Conservation (phyloP, 1,140 invertebrate species). For the Tetranychus urticae region DNA sequence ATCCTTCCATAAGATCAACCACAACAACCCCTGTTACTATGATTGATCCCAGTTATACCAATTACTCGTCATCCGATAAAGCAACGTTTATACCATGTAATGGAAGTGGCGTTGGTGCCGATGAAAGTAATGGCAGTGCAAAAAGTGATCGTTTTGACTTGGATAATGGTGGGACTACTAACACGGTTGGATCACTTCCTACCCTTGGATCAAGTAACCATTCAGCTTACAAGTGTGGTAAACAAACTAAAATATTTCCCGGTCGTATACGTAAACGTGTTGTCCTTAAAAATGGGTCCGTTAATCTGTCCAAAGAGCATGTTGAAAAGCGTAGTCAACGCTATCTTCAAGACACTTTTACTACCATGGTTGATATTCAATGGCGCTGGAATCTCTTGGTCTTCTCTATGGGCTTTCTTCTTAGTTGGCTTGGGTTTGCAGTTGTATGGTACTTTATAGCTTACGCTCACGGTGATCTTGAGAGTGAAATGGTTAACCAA, state of each 20-base stretch:
- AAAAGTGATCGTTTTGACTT: no score
- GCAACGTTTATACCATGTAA: no score
- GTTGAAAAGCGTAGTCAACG: slow-evolving; percentile 59
- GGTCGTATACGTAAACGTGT: slow-evolving; percentile 50
- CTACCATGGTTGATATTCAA: slow-evolving; percentile 50
- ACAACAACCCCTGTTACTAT: no score
- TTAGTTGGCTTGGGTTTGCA: slow-evolving; percentile 78
- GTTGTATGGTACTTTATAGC: slow-evolving; percentile 77
- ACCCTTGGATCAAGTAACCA: no score
- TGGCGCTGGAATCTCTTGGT: slow-evolving; percentile 92
- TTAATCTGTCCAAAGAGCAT: slow-evolving; percentile 72
- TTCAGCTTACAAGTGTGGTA: neutral
- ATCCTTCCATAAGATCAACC: no score
- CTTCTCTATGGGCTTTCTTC: slow-evolving; percentile 67
- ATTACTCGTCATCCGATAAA: no score
- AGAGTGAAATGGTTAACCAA: slow-evolving; percentile 29
- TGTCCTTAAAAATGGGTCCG: slow-evolving; percentile 79
- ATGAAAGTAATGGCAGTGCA: no score
- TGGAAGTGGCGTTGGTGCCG: no score
- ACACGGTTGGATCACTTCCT: no score
- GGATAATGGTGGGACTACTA: no score
- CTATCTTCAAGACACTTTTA: slow-evolving; percentile 36
- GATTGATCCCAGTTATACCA: no score
- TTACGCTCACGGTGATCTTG: slow-evolving; percentile 74
- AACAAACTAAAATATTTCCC: slow-evolving; percentile 8